Base-by-base conservation (phyloP, 2,888 invertebrate genomes). In the Archaeoteleia sp. region DNA sequence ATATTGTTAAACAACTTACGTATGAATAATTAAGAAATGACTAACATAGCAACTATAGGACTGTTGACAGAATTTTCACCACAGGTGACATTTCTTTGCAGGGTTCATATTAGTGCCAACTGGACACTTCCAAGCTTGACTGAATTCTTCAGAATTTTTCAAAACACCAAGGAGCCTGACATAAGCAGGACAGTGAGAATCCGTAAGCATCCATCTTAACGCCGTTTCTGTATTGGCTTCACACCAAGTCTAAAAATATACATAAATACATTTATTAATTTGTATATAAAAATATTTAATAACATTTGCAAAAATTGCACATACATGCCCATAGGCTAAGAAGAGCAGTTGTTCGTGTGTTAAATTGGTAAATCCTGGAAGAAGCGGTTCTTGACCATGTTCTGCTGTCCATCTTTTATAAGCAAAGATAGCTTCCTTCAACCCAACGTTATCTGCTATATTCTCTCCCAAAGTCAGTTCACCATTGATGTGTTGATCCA, bases 381-480 rank as follows among this genome's bases (percentile, higher is more conserved):
- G 86, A 58, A 88, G 86, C 0, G 86, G 84, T 77, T 95, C 94
- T 0, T 86, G 86, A 0, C 91, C 91, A 74, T 87, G 82, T 55
- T 86, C 86, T 35, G 85, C 80, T 40, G 89, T 85, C 78, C 90
- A 92, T 46, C 88, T 87, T 62, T 88, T 87, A 73, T 94, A 90
- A 0, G 93, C 94, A 30, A 88, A 85, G 25, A 89, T 88, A 0
- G 94, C 92, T 81, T 93, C 92, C 43, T 91, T 88, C 42, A 95
- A 86, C 0, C 94, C 95, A 0, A 94, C 94, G 77, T 94, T 94
- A 79, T 95, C 94, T 0, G 94, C 94, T 66, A 95, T 91, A 75
- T 95, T 95, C 85, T 95, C 94, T 0, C 91, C 93, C 53, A 95
- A 84, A 0, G 94, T 95, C 67, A 89, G 86, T 72, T 90, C 90